phyloP scores from a whole-genome alignment of 2,113 vertebrate species.

The Salvelinus namaycush region DNA sequence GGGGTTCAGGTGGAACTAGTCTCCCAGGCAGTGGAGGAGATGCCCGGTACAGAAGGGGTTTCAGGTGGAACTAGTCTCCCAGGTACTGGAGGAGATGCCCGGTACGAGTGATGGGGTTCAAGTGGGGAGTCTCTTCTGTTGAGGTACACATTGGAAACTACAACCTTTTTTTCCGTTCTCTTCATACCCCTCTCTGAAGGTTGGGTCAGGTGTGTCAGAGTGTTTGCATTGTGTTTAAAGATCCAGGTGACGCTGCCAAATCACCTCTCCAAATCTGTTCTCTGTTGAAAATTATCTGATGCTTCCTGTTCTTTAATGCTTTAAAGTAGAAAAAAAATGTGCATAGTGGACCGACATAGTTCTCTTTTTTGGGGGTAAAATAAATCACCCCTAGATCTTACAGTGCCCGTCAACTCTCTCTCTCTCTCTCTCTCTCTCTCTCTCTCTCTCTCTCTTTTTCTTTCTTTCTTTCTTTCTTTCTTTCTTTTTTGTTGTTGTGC shows the following conservation, averaged over 20 bases:
- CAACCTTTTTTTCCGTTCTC: background rate
- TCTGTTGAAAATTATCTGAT: slow-evolving; percentile 43
- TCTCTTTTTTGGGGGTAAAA: background rate
- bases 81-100: too few species aligned
- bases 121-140: background rate
- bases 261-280: slow-evolving; percentile 30
- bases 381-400: too few species aligned
- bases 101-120: too few species aligned
- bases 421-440: too few species aligned
- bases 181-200: background rate
- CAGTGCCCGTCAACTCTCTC: too few species aligned
- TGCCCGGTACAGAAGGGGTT: too few species aligned
- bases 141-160: background rate
- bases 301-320: slow-evolving; percentile 44
- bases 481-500: too few species aligned
- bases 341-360: slow-evolving; percentile 52
- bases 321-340: slow-evolving; percentile 35
- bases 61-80: too few species aligned
- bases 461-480: background rate
- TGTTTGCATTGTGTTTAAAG: slow-evolving; percentile 36
- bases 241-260: slow-evolving; percentile 42
- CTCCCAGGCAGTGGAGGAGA: too few species aligned
- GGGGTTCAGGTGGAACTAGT: too few species aligned
- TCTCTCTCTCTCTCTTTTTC: too few species aligned
- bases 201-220: slow-evolving; percentile 6